Base-by-base conservation (phyloP, 2,797 vertebrate species). In the Holocentrus rufus region DNA sequence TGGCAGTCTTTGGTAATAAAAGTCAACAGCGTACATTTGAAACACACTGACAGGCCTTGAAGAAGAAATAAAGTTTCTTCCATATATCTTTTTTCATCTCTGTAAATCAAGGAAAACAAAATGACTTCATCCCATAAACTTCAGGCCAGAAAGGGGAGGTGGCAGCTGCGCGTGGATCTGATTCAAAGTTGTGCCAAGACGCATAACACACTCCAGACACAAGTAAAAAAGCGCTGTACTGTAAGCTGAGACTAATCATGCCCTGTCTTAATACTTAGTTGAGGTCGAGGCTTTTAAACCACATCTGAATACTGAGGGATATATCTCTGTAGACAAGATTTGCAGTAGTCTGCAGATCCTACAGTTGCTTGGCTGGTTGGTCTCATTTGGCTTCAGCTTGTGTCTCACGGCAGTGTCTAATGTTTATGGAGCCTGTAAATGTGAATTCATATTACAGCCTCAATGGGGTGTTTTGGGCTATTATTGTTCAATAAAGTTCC, bases 111-210 rank as follows among this genome's bases (percentile, higher is more conserved):
- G 1, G 59, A 2, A 80, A 76, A 71, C 8, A 31, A 31, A 30
- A 23, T 65, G 30, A 79, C 52, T 65, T 84, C 20, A 57, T 71
- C 53, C 27, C n/a, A 18, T 53, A 67, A 20, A 42, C 47, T 42
- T 11, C 27, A 18, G 56, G 53, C 44, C 68, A 49, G 18, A 61
- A 34, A 53, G n/a, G 22, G 25, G 58, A 71, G 46, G 65, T 42
- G 47, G 17, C 31, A 15, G n/a, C 36, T 36, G n/a, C 68, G 65
- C 27, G 59, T 65, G 74, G 55, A 31, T 53, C 11, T 39, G 15
- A 50, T 54, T 75, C 34, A 68, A 36, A 44, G 46, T 44, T 18
- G 2, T 27, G 60, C 54, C 44, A 74, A 27, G 70, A 54, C 25
- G 1, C 44, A 34, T 15, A 66, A 14, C 62, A 53, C 47, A 72